Evolutionary conservation across 2,113 vertebrate genomes (phyloP), one percentile per base, ranked within the genome.

Genomic region (Sakesphorus luctuosus): DNA sequence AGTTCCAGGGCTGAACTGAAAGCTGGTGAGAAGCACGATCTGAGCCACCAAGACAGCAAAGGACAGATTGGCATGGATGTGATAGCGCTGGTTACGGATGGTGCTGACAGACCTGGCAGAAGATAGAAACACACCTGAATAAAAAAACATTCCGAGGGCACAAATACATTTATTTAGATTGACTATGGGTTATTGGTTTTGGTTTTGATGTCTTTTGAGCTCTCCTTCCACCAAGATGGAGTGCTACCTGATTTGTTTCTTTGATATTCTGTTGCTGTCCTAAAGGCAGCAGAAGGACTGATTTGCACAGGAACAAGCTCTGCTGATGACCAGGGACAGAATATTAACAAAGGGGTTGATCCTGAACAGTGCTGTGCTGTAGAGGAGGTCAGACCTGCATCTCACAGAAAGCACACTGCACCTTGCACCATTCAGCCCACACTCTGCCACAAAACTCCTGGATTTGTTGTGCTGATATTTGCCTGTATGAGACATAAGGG

Each of bases 11-110:
- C 98, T 97, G 36, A 99, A 98, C 75, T 97, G 98, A 94, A 99
- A 99, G 84, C 99, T 99, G 98, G 98, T 94, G 52, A 99, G 99
- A 82, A 99, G 98, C 80, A 99, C 96, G 56, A 99, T 98, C 98
- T 99, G 99, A 20, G 99, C 99, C 97, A 99, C 98, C 85, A 99
- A 97, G 83, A 99, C 98, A 13, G 99, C 98, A 2, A 98, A 99
- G 53, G 99, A 99, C 87, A 99, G 97, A 95, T 99, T 99, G 97
- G 99, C 99, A 1, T 99, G 99, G 96, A 99, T 99, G 95, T 99
- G 99, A 96, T 99, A 99, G 59, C 99, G 99, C 82, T 99, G 99
- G 97, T 99, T 99, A 61, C 98, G 98, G 71, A 99, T 99, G 93
- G 99, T 99, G 93, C 98, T 99, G 65, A 99, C 99, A 12, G 99